Base-by-base conservation (phyloP, 1,140 invertebrate genomes). In the Matsumurasca onukii region DNA sequence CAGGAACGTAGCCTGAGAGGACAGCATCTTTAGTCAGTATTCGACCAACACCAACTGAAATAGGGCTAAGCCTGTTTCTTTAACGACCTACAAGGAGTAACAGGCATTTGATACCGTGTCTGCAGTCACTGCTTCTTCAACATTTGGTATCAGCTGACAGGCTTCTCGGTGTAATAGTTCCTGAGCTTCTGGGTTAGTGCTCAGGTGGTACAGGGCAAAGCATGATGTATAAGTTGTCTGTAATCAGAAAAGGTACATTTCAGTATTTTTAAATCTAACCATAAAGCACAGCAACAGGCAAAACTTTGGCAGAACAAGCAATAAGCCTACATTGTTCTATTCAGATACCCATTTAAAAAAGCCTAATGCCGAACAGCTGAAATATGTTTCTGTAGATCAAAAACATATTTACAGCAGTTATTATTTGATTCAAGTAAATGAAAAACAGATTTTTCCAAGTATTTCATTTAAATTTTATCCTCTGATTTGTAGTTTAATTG, bases 21-120 rank as follows among this genome's bases (percentile, higher is more conserved):
- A 90, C 79, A 1, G 89, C 80, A 76, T 97, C 90, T 68, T 87
- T 83, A 69, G 89, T 85, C 27, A 94, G 78, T 25, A 93, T 84
- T 68, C 97, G 82, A 0, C 93, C 92, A 25, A 92, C 82, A 17
- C 91, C 93, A 48, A 94, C 83, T 0, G 92, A 89, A 48, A 95
- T 87, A 1, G 92, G 92, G 80, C 91, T 89, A n/a, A 95, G 72
- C 74, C 92, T 9, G 88, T 88, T 80, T 97, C 95, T 77, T 95
- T 95, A 2, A 97, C 76, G 27, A 89, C 89, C 17, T 91, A 89
- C 77, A 90, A 89, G 0, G 91, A 81, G 75, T 93, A 97, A 13
- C 77, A 76, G 17, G 92, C 88, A 0, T 84, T 79, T 17, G 78
- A 78, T 12, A 95, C 72, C 5, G 81, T 77, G 55, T 86, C 82